Base-by-base conservation (phyloP, 2,797 vertebrate species). In the Cirrhinus mrigala region DNA sequence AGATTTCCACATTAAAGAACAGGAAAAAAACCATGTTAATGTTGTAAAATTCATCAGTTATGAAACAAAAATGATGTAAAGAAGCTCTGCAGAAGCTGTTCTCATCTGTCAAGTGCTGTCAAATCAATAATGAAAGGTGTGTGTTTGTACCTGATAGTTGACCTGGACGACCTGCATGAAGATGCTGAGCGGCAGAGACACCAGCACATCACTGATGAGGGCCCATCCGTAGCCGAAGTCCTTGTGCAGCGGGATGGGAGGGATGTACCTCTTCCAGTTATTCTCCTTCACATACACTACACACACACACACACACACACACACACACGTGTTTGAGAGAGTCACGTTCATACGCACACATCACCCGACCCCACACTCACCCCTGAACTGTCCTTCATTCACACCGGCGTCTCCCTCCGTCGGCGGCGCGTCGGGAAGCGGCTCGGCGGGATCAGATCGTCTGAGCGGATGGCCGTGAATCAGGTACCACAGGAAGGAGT, bases 401-500 rank as follows among this genome's bases (percentile, higher is more conserved):
- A 15, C 27, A 10, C 60, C 1, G 7, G 20, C 0, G 1, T 6
- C 56, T 18, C 60, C 69, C 40, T 80, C 52, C 3, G 56, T 0
- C 40, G 50, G 6, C n/a, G 0, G 75, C 50, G 89, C 6, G 0
- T 56, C 64, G 1, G 46, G 68, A 8, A 29, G 4, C 62, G 82
- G 62, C 6, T 82, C 86, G 89, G 0, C 22, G 0, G 89, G 50
- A 10, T 50, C 64, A 0, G 29, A 2, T 33, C 87, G 8, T 83
- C 84, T 91, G 24, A 91, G 88, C 2, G 96, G 95, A 71, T 99
- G 97, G 0, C 96, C 98, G 0, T 99, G 97, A 62, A 97, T 90
- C 71, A 99, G 82, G 90, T 99, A 97, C 97, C 97, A 99, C 33
- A 99, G 94, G 90, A 98, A 99, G 81, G 89, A 92, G 89, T 99